Percentiles rank a stretch among this genome's conserved stretches.
Conservation (phyloP, 1,140 invertebrate species). For the Drosophila grimshawi region DNA sequence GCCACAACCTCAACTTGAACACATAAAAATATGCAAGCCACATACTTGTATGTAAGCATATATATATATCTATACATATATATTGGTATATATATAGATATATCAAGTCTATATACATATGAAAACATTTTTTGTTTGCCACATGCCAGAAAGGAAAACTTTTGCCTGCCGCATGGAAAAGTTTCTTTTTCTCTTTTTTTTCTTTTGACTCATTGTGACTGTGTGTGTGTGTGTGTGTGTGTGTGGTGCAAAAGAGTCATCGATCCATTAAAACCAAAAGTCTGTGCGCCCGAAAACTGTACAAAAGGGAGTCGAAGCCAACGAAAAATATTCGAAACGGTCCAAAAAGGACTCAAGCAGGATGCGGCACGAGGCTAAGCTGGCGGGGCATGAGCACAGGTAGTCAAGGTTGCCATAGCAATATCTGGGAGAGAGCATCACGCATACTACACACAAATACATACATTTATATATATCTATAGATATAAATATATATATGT, state of each 20-base stretch:
- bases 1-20: neutral
- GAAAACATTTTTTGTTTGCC: conserved; percentile 40
- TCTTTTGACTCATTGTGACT: conserved; percentile 15
- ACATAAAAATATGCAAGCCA: conserved; percentile 23
- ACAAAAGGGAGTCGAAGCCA: conserved; percentile 29
- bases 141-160: conserved; percentile 47
- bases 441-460: conserved; percentile 18
- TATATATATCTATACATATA: neutral
- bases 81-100: neutral
- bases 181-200: conserved; percentile 1
- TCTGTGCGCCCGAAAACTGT: conserved; percentile 66
- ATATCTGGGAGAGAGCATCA: conserved; percentile 60
- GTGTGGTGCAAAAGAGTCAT: conserved; percentile 57
- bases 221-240: conserved; percentile 6
- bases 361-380: conserved; percentile 60
- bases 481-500: conserved; percentile 2
- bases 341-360: conserved; percentile 57
- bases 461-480: neutral
- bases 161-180: conserved; percentile 41
- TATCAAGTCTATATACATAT: conserved; percentile 17
- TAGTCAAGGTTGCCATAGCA: conserved; percentile 81
- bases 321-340: conserved; percentile 18
- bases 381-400: conserved; percentile 72
- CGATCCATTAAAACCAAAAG: conserved; percentile 83
- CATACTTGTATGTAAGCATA: conserved; percentile 1